Conservation (phyloP, 2,797 vertebrate species). For the Malurus splendens region DNA sequence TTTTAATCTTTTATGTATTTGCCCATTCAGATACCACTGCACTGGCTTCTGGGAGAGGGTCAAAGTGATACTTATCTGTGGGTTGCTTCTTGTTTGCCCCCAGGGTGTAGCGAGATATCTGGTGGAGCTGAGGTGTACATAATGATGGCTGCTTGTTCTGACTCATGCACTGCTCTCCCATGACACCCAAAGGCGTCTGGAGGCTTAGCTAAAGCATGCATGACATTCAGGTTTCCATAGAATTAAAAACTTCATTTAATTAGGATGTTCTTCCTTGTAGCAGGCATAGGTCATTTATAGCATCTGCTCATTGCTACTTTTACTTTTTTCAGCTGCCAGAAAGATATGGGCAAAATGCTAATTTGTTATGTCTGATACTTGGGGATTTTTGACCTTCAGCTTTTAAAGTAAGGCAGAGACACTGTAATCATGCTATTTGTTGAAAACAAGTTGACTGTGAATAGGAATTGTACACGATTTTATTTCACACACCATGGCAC, state of each 20-base stretch:
- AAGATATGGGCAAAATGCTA: neutral
- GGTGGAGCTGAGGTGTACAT: neutral
- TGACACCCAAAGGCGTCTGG: neutral
- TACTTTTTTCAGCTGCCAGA: neutral
- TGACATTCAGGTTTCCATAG: neutral
- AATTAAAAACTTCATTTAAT: neutral
- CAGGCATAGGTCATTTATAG: neutral
- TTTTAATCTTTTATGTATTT: neutral
- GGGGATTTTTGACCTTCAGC: neutral
- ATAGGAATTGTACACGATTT: neutral
- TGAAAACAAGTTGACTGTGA: neutral
- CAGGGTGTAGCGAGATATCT: neutral
- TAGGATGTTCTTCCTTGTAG: neutral
- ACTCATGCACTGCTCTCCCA: neutral
- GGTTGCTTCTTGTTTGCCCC: neutral
- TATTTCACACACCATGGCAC: neutral
- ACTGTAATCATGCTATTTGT: neutral
- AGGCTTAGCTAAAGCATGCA: neutral
- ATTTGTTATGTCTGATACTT: neutral
- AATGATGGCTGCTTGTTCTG: neutral
- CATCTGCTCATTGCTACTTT: neutral
- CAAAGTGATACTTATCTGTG: neutral
- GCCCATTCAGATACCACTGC: neutral
- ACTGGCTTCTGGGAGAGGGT: neutral
- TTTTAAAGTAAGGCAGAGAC: neutral